Base-by-base conservation (phyloP, 2,113 vertebrate species). In the Sturnira hondurensis region DNA sequence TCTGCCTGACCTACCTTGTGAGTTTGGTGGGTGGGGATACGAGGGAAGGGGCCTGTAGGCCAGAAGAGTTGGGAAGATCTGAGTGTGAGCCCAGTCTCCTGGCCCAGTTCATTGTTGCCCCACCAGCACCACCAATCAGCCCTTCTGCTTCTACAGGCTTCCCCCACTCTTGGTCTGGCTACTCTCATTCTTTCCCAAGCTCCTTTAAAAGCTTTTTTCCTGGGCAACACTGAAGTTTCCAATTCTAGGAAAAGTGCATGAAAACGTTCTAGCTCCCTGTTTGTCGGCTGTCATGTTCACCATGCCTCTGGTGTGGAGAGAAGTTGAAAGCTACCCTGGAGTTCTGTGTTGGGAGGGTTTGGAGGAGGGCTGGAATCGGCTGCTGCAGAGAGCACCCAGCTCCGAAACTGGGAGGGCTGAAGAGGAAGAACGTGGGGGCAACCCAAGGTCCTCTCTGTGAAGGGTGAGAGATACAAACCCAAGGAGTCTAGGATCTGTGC, bases 401-500 rank as follows among this genome's bases (percentile, higher is more conserved):
- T 67, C 28, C 63, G 1, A 31, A 11, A 36, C 33, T 16, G 8
- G 38, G 45, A 38, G 3, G 5, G 77, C 63, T 7, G 26, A 47
- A 80, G n/a, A 41, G 33, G 54, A 43, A 45, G 45, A 10, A 4
- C 6, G 13, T 24, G 15, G 26, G 61, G 41, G 31, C 22, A 2
- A 24, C 52, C 19, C 47, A 7, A 33, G 50, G 19, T 12, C 22
- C 12, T 38, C 4, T 1, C 33, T 2, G 11, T 17, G 19, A 43
- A 1, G 26, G 2, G 17, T 41, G 13, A 11, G 10, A 45, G n/a
- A 24, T 11, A 41, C 24, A 11, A 43, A 41, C 56, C 26, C 10
- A 2, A n/a, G 1, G 3, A 28, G 54, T 14, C 0, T 8, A 15
- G 19, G 33, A 26, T 52, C 26, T 7, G 56, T 24, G 4, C 0